These are phyloP conservation scores for Dendroctonus valens DNA, from an alignment of 1,140 invertebrate genomes.

Conservation along the genomic window DNA sequence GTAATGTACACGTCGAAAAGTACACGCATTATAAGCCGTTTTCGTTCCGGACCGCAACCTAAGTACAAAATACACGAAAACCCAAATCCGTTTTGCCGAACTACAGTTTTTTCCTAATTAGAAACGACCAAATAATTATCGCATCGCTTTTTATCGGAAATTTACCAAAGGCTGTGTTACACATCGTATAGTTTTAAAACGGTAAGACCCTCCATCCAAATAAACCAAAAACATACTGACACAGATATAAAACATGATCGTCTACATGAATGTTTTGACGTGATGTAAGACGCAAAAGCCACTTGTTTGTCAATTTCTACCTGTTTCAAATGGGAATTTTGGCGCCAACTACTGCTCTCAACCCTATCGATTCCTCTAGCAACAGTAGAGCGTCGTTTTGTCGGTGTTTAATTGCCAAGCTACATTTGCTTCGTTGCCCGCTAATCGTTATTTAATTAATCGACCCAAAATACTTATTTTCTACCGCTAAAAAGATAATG, in stretches of 20 bases:
- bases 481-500: no score
- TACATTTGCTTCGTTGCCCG: no score
- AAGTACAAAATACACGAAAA: constrained; percentile 37
- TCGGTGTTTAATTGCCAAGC: constrained; percentile 1
- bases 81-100: constrained; percentile 38
- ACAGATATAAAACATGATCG: constrained; percentile 18
- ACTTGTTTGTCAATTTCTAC: constrained; percentile 34
- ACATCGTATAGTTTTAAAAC: constrained; percentile 48
- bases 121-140: constrained; percentile 45
- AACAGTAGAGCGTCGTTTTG: background rate
- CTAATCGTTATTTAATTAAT: no score
- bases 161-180: constrained; percentile 49
- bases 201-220: constrained; percentile 40
- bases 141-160: constrained; percentile 47
- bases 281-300: constrained; percentile 35
- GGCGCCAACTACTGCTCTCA: constrained; percentile 29
- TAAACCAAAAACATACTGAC: constrained; percentile 6
- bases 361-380: constrained; percentile 18
- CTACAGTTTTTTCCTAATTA: constrained; percentile 36
- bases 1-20: constrained; percentile 47
- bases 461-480: no score
- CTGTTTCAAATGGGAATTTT: constrained; percentile 27
- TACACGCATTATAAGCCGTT: constrained; percentile 44
- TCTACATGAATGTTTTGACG: constrained; percentile 24
- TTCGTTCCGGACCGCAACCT: constrained; percentile 44